Percentiles rank a stretch among this genome's conserved stretches.
Evolutionary conservation across 2,113 vertebrate genomes (phyloP).

Genomic region (Mastomys coucha): DNA sequence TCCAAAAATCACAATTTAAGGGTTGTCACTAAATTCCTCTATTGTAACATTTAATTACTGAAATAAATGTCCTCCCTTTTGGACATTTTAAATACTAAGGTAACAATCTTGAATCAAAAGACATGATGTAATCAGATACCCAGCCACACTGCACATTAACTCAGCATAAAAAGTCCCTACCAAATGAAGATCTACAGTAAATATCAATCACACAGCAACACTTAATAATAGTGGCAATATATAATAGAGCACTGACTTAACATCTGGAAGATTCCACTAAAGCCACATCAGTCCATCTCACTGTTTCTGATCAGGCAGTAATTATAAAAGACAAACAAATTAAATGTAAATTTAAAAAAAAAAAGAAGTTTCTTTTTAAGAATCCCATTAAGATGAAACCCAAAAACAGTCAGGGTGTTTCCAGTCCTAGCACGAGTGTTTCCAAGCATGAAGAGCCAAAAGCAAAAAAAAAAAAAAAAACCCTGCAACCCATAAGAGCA

Average conservation of each 20-base stretch:
- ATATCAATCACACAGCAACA: conserved; percentile 65
- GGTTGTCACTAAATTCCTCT: conserved; percentile 68
- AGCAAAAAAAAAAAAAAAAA: conserved; percentile 86
- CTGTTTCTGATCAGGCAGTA: conserved; percentile 72
- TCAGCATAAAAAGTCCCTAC: conserved; percentile 68
- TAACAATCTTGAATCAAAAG: conserved; percentile 69
- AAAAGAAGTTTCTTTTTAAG: conserved; percentile 72
- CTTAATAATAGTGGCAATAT: conserved; percentile 71
- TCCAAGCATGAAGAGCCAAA: conserved; percentile 88
- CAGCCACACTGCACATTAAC: conserved; percentile 60
- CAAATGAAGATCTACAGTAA: conserved; percentile 76
- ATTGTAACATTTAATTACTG: conserved; percentile 74
- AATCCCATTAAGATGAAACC: conserved; percentile 80
- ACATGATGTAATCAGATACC: conserved; percentile 70
- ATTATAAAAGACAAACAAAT: conserved; percentile 79
- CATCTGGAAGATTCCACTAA: conserved; percentile 60
- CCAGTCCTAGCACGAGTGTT: conserved; percentile 82
- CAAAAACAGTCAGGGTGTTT: conserved; percentile 79
- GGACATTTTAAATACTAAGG: conserved; percentile 77
- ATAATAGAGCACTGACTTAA: conserved; percentile 65
- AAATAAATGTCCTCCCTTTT: conserved; percentile 74
- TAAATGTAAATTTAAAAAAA: conserved; percentile 65
- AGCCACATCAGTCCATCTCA: conserved; percentile 59
- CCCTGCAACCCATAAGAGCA: conserved; percentile 88
- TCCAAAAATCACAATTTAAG: conserved; percentile 37